Conservation (phyloP, 2,113 vertebrate species). For the Pseudolaguvia tuberculata region DNA sequence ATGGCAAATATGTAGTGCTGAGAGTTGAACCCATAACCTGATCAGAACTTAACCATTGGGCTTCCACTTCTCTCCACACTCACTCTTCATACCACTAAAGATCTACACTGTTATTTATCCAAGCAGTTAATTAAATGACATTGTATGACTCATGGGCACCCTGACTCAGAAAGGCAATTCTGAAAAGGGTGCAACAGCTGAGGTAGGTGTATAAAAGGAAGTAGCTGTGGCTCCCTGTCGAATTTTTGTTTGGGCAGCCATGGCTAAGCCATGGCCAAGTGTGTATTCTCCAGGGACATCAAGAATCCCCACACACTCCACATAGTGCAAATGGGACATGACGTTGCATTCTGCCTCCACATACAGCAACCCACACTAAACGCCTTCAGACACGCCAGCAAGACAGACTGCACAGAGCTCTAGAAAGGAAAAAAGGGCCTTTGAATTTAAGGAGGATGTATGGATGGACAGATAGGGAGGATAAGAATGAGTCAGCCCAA, state of each 20-base stretch:
- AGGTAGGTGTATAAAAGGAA: constrained; percentile 16
- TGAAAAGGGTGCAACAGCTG: not conserved
- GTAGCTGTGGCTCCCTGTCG: constrained; percentile 9
- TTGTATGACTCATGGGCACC: constrained; percentile 50
- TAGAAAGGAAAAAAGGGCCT: constrained; percentile 36
- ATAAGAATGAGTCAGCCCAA: constrained; percentile 43
- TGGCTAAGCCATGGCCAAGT: constrained; percentile 26
- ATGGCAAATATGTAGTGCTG: too few relatives aligned
- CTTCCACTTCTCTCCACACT: not conserved
- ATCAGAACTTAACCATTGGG: too few relatives aligned
- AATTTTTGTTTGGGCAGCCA: constrained; percentile 17
- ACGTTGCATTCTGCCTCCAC: constrained; percentile 45
- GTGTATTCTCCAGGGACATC: constrained; percentile 44
- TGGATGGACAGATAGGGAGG: constrained; percentile 36
- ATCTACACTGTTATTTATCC: constrained; percentile 22
- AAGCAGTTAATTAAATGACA: constrained; percentile 38
- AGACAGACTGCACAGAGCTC: constrained; percentile 7
- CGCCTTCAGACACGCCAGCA: constrained; percentile 3
- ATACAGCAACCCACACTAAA: constrained; percentile 30
- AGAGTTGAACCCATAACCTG: too few relatives aligned
- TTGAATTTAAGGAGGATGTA: constrained; percentile 37
- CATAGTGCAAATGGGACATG: constrained; percentile 50
- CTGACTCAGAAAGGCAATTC: constrained; percentile 24
- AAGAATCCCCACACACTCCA: constrained; percentile 29
- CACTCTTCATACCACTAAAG: not conserved